Evolutionary conservation across 2,113 vertebrate species (phyloP).

Genomic region (Hystrix cristata): DNA sequence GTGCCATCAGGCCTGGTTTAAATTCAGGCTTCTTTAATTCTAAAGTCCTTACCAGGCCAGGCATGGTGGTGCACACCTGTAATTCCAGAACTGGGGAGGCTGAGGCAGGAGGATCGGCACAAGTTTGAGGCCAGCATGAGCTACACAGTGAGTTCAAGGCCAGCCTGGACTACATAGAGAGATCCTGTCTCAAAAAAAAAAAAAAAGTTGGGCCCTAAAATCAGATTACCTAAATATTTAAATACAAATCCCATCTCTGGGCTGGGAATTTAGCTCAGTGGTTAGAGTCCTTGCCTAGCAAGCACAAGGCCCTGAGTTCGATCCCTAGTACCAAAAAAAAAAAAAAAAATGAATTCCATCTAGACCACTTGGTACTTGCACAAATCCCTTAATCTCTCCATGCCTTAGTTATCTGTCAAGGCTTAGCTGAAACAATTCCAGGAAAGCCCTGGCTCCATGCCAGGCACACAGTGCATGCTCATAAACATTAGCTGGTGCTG

Average conservation of each 20-base stretch:
- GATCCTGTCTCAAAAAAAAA: too few species aligned
- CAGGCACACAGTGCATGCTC: neutral
- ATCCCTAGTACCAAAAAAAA: too few species aligned
- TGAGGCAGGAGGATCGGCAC: neutral
- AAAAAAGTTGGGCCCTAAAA: too few species aligned
- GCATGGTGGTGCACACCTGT: neutral
- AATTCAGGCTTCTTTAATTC: too few species aligned
- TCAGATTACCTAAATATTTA: too few species aligned
- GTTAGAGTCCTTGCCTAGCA: too few species aligned
- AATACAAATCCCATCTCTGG: too few species aligned
- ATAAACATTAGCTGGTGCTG: conserved; percentile 17
- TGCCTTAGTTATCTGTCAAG: neutral
- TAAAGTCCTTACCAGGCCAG: too few species aligned
- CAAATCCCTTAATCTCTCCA: conserved; percentile 29
- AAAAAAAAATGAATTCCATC: neutral
- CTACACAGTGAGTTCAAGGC: neutral
- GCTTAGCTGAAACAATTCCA: conserved; percentile 10
- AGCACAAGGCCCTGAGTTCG: too few species aligned
- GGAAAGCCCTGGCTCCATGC: conserved; percentile 5
- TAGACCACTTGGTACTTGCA: conserved; percentile 24
- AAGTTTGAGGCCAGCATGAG: neutral
- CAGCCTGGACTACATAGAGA: too few species aligned
- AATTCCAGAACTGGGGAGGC: neutral
- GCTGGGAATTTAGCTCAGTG: too few species aligned
- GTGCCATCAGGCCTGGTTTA: neutral